Conservation (phyloP, 2,888 invertebrate genomes). For the Tetropium fuscum region DNA sequence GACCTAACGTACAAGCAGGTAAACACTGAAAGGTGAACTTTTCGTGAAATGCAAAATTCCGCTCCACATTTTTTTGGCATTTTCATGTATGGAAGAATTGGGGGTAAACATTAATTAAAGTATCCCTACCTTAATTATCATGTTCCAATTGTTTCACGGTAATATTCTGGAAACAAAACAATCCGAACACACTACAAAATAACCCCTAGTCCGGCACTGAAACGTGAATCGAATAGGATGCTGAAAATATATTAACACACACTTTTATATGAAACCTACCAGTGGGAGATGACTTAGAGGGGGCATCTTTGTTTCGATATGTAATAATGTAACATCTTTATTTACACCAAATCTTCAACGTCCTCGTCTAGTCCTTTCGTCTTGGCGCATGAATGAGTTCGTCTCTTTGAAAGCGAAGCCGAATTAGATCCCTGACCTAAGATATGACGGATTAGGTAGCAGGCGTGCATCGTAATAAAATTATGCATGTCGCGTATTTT, state of each 20-base stretch:
- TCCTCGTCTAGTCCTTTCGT: conserved; percentile 19
- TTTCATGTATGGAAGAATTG: background rate
- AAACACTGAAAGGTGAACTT: no score
- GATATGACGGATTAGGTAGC: background rate
- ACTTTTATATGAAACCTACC: conserved; percentile 59
- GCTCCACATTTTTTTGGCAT: background rate
- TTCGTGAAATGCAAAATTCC: no score
- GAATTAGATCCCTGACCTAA: conserved; percentile 22
- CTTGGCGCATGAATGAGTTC: conserved; percentile 10
- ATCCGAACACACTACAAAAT: conserved; percentile 43
- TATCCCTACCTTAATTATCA: conserved; percentile 47
- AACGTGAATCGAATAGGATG: conserved; percentile 57
- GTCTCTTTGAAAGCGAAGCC: conserved; percentile 14
- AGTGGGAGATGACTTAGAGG: conserved; percentile 60
- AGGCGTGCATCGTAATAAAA: background rate
- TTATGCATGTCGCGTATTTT: background rate
- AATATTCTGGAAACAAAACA: conserved; percentile 40
- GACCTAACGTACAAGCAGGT: no score
- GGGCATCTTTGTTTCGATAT: conserved; percentile 56
- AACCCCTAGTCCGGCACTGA: conserved; percentile 53
- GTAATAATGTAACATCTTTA: conserved; percentile 58
- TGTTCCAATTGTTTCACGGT: conserved; percentile 37
- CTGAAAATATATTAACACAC: conserved; percentile 59
- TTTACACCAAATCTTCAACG: conserved; percentile 18
- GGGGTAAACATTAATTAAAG: background rate